Evolutionary conservation across 2,797 vertebrate genomes (phyloP).

Genomic region (Muraenolepis orangiensis): DNA sequence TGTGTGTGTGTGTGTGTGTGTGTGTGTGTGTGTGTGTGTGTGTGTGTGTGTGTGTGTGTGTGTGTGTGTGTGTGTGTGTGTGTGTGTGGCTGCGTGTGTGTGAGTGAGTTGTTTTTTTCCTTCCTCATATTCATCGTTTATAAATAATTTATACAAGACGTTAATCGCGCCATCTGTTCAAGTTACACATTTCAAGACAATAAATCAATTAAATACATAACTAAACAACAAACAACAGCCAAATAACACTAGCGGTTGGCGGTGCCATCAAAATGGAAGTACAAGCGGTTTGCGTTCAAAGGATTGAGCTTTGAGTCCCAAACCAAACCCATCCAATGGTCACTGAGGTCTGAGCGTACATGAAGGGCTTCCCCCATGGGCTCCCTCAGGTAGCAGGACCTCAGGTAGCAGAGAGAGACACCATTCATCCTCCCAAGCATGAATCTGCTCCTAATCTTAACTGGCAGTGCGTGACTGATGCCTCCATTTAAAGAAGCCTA

Average conservation of each 20-base stretch:
- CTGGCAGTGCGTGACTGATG: conserved; percentile 44
- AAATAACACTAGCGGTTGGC: neutral
- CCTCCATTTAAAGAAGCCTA: conserved; percentile 42
- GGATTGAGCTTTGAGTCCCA: neutral
- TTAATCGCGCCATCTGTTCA: no score
- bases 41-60: neutral
- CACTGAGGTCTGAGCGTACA: neutral
- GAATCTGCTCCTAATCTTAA: conserved; percentile 26
- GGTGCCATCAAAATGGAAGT: neutral
- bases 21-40: neutral
- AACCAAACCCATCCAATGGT: neutral
- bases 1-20: neutral
- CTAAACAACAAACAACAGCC: neutral
- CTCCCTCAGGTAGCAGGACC: conserved; percentile 22
- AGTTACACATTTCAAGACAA: neutral
- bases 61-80: neutral
- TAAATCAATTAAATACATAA: neutral
- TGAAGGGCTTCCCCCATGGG: neutral
- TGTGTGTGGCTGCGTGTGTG: neutral
- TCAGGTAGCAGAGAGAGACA: conserved; percentile 24
- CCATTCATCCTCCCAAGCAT: conserved; percentile 19
- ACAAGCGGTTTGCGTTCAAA: neutral
- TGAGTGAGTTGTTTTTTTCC: neutral
- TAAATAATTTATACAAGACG: no score
- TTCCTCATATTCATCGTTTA: no score